phyloP scores from a whole-genome alignment of 1,140 invertebrate genomes.

The Drosophila miranda region DNA sequence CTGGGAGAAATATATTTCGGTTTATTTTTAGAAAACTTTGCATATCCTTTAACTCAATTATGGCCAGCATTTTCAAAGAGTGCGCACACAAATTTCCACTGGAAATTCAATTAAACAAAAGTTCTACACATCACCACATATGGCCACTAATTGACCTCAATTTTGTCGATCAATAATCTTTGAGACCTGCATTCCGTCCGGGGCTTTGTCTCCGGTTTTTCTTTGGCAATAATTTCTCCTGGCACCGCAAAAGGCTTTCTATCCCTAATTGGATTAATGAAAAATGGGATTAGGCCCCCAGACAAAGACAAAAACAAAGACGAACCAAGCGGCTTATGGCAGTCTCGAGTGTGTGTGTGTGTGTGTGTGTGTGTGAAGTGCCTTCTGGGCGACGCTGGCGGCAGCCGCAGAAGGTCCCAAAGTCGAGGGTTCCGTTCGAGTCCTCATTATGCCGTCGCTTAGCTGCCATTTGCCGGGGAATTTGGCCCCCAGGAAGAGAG shows the following conservation, averaged over 20 bases:
- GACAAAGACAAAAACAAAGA: background rate
- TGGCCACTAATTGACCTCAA: constrained; percentile 62
- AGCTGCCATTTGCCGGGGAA: constrained; percentile 36
- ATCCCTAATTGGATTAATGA: constrained; percentile 65
- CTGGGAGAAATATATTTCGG: constrained; percentile 12
- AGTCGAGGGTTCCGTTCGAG: constrained; percentile 20
- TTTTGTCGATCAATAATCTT: constrained; percentile 66
- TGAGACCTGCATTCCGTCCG: constrained; percentile 7
- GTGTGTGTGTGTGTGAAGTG: constrained; percentile 9
- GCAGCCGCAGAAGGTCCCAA: constrained; percentile 35
- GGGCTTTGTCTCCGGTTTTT: constrained; percentile 23
- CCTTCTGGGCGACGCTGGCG: constrained; percentile 5
- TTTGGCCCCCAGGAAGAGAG: constrained; percentile 7
- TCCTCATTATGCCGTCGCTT: constrained; percentile 45
- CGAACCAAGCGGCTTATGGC: constrained; percentile 30
- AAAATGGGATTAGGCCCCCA: constrained; percentile 53
- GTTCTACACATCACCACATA: constrained; percentile 3
- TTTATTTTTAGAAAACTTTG: constrained; percentile 6
- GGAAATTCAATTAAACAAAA: constrained; percentile 41
- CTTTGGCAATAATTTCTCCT: constrained; percentile 55
- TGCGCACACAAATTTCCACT: background rate
- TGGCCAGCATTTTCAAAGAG: too few relatives aligned
- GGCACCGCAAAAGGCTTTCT: constrained; percentile 44
- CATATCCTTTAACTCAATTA: background rate
- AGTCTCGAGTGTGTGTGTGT: too few relatives aligned